A percentile compares a stretch with the other conserved stretches of the same genome.
phyloP scores from a whole-genome alignment of 2,888 invertebrate genomes.

The Gastracanthus pulcherrimus region DNA sequence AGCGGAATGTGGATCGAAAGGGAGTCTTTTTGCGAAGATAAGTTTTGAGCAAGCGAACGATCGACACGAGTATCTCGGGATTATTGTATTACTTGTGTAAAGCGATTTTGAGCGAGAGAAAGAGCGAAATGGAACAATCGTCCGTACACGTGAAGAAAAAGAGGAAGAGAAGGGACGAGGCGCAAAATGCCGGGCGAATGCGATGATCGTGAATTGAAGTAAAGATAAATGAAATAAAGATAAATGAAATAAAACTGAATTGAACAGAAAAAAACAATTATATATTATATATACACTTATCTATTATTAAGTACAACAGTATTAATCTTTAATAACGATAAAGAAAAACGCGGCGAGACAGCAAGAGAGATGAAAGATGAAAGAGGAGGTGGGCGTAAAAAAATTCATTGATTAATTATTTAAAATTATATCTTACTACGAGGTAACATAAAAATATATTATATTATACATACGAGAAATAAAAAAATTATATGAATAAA shows the following conservation, averaged over 20 bases:
- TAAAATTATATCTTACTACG: slow-evolving; percentile 63
- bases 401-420: slow-evolving; percentile 65
- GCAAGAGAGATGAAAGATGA: not conserved
- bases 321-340: slow-evolving; percentile 70
- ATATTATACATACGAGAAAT: slow-evolving; percentile 53
- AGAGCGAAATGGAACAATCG: not conserved
- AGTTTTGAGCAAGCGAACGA: not conserved
- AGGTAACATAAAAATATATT: slow-evolving; percentile 56
- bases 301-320: slow-evolving; percentile 72
- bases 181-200: slow-evolving; percentile 34
- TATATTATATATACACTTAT: slow-evolving; percentile 63
- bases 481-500: slow-evolving; percentile 50
- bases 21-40: not conserved
- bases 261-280: slow-evolving; percentile 48
- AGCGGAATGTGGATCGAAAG: too few species aligned
- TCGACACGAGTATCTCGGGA: not conserved
- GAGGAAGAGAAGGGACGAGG: slow-evolving; percentile 22
- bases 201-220: slow-evolving; percentile 49
- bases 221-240: slow-evolving; percentile 32
- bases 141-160: not conserved
- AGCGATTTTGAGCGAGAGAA: slow-evolving; percentile 17
- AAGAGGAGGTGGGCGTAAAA: slow-evolving; percentile 56
- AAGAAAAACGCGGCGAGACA: not conserved
- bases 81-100: not conserved
- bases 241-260: slow-evolving; percentile 33